Base-by-base conservation (phyloP, 2,113 vertebrate genomes). In the Helogale parvula region DNA sequence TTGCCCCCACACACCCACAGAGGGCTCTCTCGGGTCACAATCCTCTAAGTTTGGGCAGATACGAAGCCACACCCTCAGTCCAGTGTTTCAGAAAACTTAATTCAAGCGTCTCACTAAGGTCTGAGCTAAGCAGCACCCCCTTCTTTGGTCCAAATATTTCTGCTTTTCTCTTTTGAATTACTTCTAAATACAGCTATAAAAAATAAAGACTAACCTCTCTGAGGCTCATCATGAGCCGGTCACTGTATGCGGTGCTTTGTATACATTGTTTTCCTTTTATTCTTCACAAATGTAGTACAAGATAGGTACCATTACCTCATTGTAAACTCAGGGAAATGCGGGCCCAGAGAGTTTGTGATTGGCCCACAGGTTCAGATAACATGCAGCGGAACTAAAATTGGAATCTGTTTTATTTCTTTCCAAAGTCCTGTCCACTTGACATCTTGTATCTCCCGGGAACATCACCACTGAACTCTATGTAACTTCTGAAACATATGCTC, bases 361-460 rank as follows among this genome's bases (percentile, higher is more conserved):
- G 79, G 16, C 7, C n/a, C 21, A n/a, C 31, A 77, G 7, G 33
- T n/a, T 9, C 12, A 25, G 21, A 68, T 19, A 41, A 63, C 29
- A 45, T 5, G 2, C 8, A 65, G 15, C 65, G 65, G 29, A 52
- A 82, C 27, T 35, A 21, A 38, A 54, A n/a, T 47, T 54, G 23
- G 35, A 88, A 47, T 83, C 35, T 35, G 35, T 19, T 47, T 66
- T 13, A 12, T 16, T 17, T 63, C 38, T 81, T 41, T 38, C 38
- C 41, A 71, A 19, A 87, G 27, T 10, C 17, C 47, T n/a, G 17
- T 12, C 15, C 54, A 15, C 65, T 15, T 15, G 12, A 41, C n/a
- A 0, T 19, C 4, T 57, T 17, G 0, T 31, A 1, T 66, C 5
- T 1, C 76, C 9, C 4, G 7, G 4, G 35, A 6, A 60, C 23